phyloP scores from a whole-genome alignment of 2,797 vertebrate species.

The Rhynchonycteris naso region DNA sequence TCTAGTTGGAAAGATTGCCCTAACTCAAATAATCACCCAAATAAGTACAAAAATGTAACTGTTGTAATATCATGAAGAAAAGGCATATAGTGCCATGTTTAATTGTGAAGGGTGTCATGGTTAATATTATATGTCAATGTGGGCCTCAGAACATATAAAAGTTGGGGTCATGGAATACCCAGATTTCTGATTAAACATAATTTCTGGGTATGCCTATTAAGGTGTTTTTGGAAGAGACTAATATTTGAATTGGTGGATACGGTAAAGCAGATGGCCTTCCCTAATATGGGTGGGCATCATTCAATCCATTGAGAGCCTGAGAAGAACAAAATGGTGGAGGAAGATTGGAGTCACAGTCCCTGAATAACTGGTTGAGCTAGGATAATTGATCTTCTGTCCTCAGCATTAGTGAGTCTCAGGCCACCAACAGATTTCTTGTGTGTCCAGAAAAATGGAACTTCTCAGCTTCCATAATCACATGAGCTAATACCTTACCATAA shows the following conservation, averaged over 20 bases:
- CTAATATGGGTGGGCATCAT: neutral
- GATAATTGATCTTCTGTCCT: neutral
- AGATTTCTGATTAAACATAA: neutral
- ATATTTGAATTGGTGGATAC: neutral
- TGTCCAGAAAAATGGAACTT: neutral
- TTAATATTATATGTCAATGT: neutral
- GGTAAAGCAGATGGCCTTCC: neutral
- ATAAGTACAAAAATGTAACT: neutral
- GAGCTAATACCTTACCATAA: neutral
- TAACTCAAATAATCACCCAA: neutral
- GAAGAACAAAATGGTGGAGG: neutral
- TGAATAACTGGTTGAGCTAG: neutral
- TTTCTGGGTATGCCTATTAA: neutral
- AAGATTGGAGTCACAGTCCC: neutral
- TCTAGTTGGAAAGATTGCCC: neutral
- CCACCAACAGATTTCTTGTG: neutral
- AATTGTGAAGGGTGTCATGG: neutral
- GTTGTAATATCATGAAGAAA: neutral
- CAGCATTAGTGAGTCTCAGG: neutral
- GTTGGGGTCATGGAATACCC: neutral
- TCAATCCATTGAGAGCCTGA: neutral
- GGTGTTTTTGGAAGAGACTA: neutral
- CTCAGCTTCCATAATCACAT: neutral
- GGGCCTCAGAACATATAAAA: neutral
- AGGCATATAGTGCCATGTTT: neutral